A percentile compares a stretch with the other conserved stretches of the same genome.
These are phyloP conservation scores for Cheumatopsyche charites DNA, from an alignment of 1,140 invertebrate genomes.

Conservation along the genomic window DNA sequence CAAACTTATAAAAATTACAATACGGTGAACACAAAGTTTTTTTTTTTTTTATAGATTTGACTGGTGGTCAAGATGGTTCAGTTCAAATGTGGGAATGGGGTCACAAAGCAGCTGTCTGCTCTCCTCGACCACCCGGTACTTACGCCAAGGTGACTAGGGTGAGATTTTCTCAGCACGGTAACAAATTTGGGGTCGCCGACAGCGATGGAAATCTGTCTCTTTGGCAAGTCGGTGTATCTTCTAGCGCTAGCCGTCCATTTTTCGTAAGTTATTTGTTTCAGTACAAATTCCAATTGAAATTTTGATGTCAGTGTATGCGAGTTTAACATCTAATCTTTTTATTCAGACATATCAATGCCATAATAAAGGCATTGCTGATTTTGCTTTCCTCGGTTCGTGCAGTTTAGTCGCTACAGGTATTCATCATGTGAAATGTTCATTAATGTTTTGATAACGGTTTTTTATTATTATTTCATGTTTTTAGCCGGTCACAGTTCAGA, in stretches of 20 bases:
- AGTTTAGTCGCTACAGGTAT: conserved; percentile 92
- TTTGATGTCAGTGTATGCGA: not conserved
- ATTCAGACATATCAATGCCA: conserved; percentile 93
- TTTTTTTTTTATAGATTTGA: conserved; percentile 74
- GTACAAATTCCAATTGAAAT: not conserved
- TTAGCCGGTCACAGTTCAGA: conserved; percentile 93
- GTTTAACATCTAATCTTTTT: too few relatives aligned
- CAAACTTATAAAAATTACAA: too few relatives aligned
- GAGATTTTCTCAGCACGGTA: conserved; percentile 94
- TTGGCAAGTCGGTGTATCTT: conserved; percentile 90
- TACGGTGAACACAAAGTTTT: conserved; percentile 11
- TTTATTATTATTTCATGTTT: conserved; percentile 46
- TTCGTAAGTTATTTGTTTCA: conserved; percentile 81
- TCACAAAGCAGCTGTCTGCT: conserved; percentile 86
- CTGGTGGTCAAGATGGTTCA: conserved; percentile 96
- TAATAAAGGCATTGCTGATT: conserved; percentile 96
- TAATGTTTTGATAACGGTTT: not conserved
- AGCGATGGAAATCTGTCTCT: conserved; percentile 89
- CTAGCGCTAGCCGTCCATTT: conserved; percentile 85
- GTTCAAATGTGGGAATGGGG: conserved; percentile 99
- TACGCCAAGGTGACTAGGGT: conserved; percentile 95
- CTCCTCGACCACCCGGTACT: conserved; percentile 85
- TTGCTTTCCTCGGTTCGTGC: conserved; percentile 96
- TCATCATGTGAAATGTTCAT: too few relatives aligned
- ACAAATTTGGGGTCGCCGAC: conserved; percentile 97